Conservation (phyloP, 1,140 invertebrate genomes). For the Orius insidiosus region DNA sequence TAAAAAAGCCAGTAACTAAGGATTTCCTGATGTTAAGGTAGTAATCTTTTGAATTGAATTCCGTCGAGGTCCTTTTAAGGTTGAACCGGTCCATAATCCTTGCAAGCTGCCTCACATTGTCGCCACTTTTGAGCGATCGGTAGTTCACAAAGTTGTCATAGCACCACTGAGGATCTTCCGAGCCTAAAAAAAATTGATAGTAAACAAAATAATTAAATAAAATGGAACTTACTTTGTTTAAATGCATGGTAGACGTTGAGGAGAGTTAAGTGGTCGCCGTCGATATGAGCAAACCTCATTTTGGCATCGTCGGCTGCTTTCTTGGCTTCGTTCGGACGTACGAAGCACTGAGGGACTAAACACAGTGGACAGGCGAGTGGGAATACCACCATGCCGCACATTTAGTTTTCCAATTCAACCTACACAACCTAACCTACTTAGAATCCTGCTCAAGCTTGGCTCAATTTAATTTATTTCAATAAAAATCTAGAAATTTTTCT, state of each 20-base stretch:
- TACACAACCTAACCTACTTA: constrained; percentile 30
- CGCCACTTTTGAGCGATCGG: constrained; percentile 86
- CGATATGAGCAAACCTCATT: constrained; percentile 94
- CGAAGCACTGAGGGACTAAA: constrained; percentile 98
- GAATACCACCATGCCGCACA: constrained; percentile 34
- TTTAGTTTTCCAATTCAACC: constrained; percentile 31
- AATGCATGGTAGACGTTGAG: constrained; percentile 94
- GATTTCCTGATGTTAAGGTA: constrained; percentile 85
- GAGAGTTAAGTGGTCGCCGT: constrained; percentile 89
- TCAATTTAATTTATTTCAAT: no score
- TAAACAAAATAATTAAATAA: no score
- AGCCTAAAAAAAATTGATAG: no score
- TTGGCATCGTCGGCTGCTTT: constrained; percentile 98
- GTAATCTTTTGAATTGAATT: no score
- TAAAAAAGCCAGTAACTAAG: constrained; percentile 90
- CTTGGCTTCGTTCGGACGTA: constrained; percentile 95
- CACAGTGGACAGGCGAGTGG: constrained; percentile 23
- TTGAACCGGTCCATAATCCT: constrained; percentile 91
- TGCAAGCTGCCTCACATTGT: constrained; percentile 91
- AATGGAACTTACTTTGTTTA: constrained; percentile 94
- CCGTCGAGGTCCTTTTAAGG: constrained; percentile 84
- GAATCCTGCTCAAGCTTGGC: constrained; percentile 23
- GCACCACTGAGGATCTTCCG: no score
- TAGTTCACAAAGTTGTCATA: constrained; percentile 98
- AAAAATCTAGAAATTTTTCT: no score